Evolutionary conservation across 2,113 vertebrate genomes (phyloP).

Genomic region (Daubentonia madagascariensis): DNA sequence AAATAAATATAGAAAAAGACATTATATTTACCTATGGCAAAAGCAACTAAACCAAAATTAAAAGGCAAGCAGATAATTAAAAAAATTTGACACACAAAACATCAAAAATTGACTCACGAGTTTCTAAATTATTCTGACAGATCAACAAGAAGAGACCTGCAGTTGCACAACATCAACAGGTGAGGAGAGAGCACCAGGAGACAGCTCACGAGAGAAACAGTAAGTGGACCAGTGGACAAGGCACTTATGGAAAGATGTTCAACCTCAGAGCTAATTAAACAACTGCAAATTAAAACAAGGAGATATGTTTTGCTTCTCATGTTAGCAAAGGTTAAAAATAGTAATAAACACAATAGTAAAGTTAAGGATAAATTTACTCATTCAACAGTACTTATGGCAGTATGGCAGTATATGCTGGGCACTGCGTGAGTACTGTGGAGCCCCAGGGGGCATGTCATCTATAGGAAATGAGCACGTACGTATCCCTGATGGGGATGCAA

Average conservation of each 20-base stretch:
- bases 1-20: neutral
- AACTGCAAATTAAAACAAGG: neutral
- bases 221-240: neutral
- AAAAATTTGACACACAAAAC: neutral
- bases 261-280: neutral
- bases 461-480: neutral
- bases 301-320: neutral
- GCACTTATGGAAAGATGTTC: neutral
- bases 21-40: neutral
- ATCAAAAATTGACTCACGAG: neutral
- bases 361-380: neutral
- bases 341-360: neutral
- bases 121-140: neutral
- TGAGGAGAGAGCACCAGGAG: neutral
- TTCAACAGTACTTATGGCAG: accelerated
- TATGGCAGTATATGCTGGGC: accelerated
- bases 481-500: too few species aligned
- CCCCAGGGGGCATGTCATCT: accelerated
- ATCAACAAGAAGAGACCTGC: neutral
- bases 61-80: neutral
- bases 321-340: neutral
- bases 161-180: neutral
- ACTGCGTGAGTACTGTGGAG: accelerated
- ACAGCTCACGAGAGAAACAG: neutral
- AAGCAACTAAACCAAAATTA: neutral